These are phyloP conservation scores for Podarcis muralis DNA, from an alignment of 2,113 vertebrate genomes.

Conservation along the genomic window DNA sequence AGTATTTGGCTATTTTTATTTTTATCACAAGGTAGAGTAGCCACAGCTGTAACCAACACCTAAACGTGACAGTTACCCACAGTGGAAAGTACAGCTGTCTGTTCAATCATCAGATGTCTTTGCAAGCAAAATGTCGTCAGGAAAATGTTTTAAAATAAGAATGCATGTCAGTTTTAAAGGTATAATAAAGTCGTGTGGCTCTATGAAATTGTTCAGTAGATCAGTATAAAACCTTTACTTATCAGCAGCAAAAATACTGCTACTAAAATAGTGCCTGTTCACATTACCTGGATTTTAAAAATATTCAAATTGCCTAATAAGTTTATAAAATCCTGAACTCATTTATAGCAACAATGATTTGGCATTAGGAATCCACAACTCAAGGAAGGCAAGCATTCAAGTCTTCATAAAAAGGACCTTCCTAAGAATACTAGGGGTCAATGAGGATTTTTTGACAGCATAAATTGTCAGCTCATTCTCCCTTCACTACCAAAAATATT, in stretches of 20 bases:
- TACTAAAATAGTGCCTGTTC: neutral
- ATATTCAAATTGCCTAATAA: neutral
- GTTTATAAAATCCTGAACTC: neutral
- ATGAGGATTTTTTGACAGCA: neutral
- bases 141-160: conserved; percentile 7
- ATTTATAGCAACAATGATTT: neutral
- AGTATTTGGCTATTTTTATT: conserved; percentile 29
- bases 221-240: neutral
- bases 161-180: neutral
- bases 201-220: neutral
- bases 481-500: neutral
- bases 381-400: neutral
- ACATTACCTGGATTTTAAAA: neutral
- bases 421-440: neutral
- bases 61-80: conserved; percentile 41
- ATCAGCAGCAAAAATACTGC: neutral
- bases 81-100: neutral
- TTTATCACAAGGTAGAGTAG: conserved; percentile 33
- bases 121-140: neutral
- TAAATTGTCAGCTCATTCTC: neutral
- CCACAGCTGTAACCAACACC: conserved; percentile 34
- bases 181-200: neutral
- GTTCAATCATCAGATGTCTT: conserved; percentile 11
- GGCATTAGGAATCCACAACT: neutral
- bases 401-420: neutral